phyloP scores from a whole-genome alignment of 2,888 invertebrate species.

The Lysandra coridon region DNA sequence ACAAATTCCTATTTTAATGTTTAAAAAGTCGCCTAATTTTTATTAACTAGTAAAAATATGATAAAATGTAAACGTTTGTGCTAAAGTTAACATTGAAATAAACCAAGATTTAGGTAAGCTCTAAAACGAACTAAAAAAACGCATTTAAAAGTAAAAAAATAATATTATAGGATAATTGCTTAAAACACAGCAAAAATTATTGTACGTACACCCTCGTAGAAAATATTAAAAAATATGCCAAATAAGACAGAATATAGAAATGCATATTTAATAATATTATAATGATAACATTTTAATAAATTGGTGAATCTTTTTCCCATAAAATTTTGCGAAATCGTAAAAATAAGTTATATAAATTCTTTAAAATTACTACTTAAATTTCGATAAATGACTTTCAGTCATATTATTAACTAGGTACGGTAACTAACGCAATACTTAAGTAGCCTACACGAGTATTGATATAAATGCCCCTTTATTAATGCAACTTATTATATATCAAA shows the following conservation, averaged over 20 bases:
- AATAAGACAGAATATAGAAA: not conserved
- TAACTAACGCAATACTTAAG: slow-evolving; percentile 17
- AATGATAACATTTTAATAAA: slow-evolving; percentile 13
- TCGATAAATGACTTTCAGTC: slow-evolving; percentile 12
- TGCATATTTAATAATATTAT: not conserved
- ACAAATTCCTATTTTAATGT: not conserved
- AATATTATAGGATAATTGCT: not conserved
- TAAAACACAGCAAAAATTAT: not conserved
- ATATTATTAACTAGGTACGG: not conserved
- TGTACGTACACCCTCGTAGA: not conserved
- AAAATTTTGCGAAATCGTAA: not conserved
- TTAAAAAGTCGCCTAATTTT: not conserved
- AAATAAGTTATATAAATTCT: not conserved
- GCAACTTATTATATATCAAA: not conserved
- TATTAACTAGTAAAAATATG: not conserved
- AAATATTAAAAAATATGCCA: slow-evolving; percentile 5
- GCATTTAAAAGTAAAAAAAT: not conserved
- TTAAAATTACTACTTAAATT: not conserved
- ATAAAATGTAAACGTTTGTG: slow-evolving; percentile 13
- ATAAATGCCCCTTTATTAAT: slow-evolving; percentile 20
- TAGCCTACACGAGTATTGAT: slow-evolving; percentile 15
- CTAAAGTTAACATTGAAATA: slow-evolving; percentile 9
- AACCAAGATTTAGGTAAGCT: not conserved
- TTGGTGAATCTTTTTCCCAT: not conserved
- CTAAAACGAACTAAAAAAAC: not conserved